Conservation (phyloP, 2,113 vertebrate species). For the Scomber japonicus region DNA sequence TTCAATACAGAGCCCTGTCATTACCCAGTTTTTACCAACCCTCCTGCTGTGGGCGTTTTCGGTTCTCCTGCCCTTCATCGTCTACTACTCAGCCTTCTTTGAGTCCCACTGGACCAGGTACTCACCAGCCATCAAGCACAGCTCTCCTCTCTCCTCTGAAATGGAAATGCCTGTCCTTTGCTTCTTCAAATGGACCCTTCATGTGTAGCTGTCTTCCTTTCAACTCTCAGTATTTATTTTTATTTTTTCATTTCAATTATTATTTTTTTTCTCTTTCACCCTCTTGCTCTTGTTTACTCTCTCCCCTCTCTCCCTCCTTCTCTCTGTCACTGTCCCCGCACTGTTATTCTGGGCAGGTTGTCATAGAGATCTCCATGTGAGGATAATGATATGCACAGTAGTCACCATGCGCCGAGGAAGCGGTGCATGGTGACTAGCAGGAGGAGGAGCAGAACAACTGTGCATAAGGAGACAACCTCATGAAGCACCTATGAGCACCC, state of each 20-base stretch:
- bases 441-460: slow-evolving; percentile 65
- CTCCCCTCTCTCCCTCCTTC: slow-evolving; percentile 40
- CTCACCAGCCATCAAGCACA: slow-evolving; percentile 15
- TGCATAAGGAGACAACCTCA: slow-evolving; percentile 72
- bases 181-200: slow-evolving; percentile 36
- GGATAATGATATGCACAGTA: slow-evolving; percentile 82
- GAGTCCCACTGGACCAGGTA: slow-evolving; percentile 98
- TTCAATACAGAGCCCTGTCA: slow-evolving; percentile 89
- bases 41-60: slow-evolving; percentile 96
- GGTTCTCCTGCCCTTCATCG: slow-evolving; percentile 93
- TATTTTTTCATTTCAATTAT: slow-evolving; percentile 32
- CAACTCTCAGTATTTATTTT: slow-evolving; percentile 19
- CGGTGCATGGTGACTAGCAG: slow-evolving; percentile 54
- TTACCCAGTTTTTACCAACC: slow-evolving; percentile 97
- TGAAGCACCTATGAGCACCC: slow-evolving; percentile 69
- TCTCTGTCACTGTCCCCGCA: slow-evolving; percentile 63
- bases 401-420: slow-evolving; percentile 54
- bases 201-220: slow-evolving; percentile 34
- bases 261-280: slow-evolving; percentile 41
- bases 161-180: slow-evolving; percentile 47
- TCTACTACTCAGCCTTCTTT: slow-evolving; percentile 95
- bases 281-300: slow-evolving; percentile 55
- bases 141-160: slow-evolving; percentile 30
- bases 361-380: slow-evolving; percentile 86
- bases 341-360: slow-evolving; percentile 84